Evolutionary conservation across 2,113 vertebrate species (phyloP).

Genomic region (Gnathonemus echidnorhynchus): DNA sequence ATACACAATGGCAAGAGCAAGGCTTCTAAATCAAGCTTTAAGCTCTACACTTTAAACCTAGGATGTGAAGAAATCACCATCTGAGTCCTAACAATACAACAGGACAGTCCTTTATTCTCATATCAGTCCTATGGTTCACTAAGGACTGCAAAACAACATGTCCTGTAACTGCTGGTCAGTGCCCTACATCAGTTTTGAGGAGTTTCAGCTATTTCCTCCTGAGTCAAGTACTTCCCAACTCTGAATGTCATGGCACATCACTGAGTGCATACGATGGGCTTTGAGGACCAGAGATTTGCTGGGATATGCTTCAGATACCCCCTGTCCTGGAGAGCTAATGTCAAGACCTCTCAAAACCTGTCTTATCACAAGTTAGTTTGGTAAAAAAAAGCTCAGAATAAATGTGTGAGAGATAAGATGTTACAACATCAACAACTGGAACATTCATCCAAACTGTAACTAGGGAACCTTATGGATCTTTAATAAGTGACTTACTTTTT

Average conservation of each 20-base stretch:
- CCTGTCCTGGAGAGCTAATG: neutral
- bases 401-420: neutral
- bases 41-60: neutral
- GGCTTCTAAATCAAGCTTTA: neutral
- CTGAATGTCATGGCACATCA: neutral
- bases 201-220: neutral
- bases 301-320: neutral
- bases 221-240: neutral
- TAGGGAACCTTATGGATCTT: neutral
- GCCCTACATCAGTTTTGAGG: neutral
- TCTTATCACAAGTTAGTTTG: neutral
- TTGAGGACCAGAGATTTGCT: neutral
- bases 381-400: neutral
- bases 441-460: neutral
- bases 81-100: neutral
- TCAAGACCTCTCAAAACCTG: neutral
- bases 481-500: conserved; percentile 29
- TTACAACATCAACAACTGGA: neutral
- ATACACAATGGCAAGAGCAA: neutral
- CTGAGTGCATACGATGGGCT: neutral
- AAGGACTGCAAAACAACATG: neutral
- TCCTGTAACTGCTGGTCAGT: neutral
- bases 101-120: neutral
- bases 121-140: neutral
- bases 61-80: neutral